These are phyloP conservation scores for Fragum whitleyi DNA, from an alignment of 2,888 invertebrate species.

Conservation along the genomic window DNA sequence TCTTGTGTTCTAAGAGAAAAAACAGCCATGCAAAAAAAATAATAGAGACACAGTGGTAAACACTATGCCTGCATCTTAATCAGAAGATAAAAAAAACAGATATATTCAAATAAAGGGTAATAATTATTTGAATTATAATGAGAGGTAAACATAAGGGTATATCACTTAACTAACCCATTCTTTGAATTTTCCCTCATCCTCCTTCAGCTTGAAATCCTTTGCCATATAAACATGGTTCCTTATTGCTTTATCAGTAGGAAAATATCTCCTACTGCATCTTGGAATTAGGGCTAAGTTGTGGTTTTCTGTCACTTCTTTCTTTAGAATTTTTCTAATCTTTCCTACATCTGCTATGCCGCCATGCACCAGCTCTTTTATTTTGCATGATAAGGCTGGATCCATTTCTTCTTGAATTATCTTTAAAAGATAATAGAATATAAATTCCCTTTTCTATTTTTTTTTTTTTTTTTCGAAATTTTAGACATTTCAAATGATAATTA, in stretches of 20 bases:
- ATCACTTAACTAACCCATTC: conserved; percentile 6
- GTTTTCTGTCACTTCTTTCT: not conserved
- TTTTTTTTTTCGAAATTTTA: too few species aligned
- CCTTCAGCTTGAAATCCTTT: not conserved
- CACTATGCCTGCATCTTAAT: too few species aligned
- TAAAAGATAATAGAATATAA: too few species aligned
- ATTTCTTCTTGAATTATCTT: not conserved
- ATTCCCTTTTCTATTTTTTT: too few species aligned
- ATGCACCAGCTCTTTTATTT: not conserved
- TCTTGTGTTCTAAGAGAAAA: too few species aligned
- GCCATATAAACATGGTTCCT: conserved; percentile 1
- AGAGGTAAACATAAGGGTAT: too few species aligned
- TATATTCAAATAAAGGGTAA: too few species aligned
- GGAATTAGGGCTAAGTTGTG: not conserved
- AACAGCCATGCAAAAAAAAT: too few species aligned
- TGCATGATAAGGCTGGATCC: not conserved
- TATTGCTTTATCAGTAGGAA: conserved; percentile 6
- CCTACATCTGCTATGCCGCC: not conserved
- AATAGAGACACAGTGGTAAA: too few species aligned
- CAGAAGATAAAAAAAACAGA: too few species aligned
- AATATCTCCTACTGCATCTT: not conserved
- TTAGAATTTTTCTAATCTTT: not conserved
- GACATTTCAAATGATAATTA: too few species aligned
- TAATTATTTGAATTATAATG: too few species aligned
- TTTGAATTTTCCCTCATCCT: not conserved